A percentile compares a stretch with the other conserved stretches of the same genome.
Conservation (phyloP, 2,797 vertebrate species). For the Todus mexicanus region DNA sequence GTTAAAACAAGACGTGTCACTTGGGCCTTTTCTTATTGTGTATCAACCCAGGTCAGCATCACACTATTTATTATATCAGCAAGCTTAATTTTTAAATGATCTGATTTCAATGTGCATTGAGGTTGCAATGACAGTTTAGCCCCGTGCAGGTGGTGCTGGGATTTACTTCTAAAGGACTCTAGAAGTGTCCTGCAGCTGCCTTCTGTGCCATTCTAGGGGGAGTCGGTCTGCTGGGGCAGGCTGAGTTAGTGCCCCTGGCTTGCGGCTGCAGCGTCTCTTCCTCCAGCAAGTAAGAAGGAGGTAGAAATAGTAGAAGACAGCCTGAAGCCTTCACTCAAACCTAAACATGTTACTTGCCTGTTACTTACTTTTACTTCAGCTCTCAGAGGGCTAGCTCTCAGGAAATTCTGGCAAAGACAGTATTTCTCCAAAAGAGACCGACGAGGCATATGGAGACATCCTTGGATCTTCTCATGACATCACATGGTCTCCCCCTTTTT, state of each 20-base stretch:
- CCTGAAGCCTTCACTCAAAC: not conserved
- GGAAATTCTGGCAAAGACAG: not conserved
- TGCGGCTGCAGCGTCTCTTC: fast-evolving
- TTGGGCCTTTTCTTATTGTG: not conserved
- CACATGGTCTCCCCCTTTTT: not conserved
- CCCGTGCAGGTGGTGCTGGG: not conserved
- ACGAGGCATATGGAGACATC: not conserved
- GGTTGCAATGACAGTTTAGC: not conserved
- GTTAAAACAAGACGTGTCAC: not conserved
- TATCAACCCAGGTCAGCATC: not conserved
- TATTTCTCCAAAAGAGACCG: not conserved
- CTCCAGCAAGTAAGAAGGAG: not conserved
- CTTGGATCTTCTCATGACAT: not conserved
- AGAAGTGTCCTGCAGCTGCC: not conserved
- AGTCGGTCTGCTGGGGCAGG: not conserved
- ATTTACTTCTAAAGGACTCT: not conserved
- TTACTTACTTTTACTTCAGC: not conserved
- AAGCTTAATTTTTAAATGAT: not conserved
- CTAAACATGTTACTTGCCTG: not conserved
- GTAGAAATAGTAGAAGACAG: not conserved
- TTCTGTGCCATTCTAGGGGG: not conserved
- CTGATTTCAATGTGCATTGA: not conserved
- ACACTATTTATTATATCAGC: not conserved
- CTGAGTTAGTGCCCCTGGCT: not conserved
- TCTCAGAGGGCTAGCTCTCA: not conserved